Conservation (phyloP, 2,888 invertebrate species). For the Lypha dubia region DNA sequence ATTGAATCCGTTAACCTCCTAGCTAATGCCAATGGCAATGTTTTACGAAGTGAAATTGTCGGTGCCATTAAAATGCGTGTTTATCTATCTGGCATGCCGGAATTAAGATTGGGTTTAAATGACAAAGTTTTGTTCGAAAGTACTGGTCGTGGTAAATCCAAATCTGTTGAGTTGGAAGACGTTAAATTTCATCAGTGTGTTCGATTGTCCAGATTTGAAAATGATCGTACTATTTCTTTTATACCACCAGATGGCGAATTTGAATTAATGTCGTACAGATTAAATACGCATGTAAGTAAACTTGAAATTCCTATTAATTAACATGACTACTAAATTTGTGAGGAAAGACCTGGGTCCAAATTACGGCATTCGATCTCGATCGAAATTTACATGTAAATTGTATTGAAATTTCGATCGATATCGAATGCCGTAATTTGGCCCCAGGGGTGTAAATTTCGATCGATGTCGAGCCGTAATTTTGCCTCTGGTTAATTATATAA, state of each 20-base stretch:
- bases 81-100: constrained; percentile 99
- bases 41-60: constrained; percentile 98
- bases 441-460: too few relatives aligned
- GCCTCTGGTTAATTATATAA: too few relatives aligned
- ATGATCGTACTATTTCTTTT: constrained; percentile 98
- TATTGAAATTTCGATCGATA: too few relatives aligned
- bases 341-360: too few relatives aligned
- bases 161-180: constrained; percentile 98
- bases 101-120: constrained; percentile 96
- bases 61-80: constrained; percentile 99
- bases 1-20: constrained; percentile 98
- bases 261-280: constrained; percentile 98
- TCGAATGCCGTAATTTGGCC: too few relatives aligned
- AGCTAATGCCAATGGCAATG: constrained; percentile 98
- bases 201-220: constrained; percentile 97
- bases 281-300: constrained; percentile 93
- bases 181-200: constrained; percentile 99
- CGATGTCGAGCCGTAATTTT: too few relatives aligned
- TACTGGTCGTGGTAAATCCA: constrained; percentile 98
- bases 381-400: too few relatives aligned
- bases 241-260: constrained; percentile 99
- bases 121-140: constrained; percentile 99
- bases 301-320: not conserved
- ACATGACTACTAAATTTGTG: too few relatives aligned
- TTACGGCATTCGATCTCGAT: too few relatives aligned